phyloP scores from a whole-genome alignment of 2,797 vertebrate genomes.

The Schizopygopsis pylzovi region DNA sequence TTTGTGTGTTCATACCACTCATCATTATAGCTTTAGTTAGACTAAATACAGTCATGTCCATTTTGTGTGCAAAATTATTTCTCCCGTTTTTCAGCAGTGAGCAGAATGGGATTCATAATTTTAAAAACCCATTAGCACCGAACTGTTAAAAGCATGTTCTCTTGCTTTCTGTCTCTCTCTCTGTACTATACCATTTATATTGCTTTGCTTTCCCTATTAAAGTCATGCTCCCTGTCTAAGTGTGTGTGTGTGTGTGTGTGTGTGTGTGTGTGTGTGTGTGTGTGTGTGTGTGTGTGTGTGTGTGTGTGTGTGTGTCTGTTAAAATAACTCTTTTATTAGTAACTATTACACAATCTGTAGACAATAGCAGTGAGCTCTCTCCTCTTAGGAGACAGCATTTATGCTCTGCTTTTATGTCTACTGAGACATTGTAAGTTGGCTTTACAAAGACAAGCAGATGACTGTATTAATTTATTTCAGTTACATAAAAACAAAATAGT shows the following conservation, averaged over 20 bases:
- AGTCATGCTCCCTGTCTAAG: neutral
- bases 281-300: no score
- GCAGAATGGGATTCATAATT: constrained; percentile 6
- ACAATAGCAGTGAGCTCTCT: constrained; percentile 35
- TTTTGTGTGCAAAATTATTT: constrained; percentile 10
- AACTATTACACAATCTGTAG: constrained; percentile 23
- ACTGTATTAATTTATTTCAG: constrained; percentile 6
- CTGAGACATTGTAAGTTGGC: constrained; percentile 14
- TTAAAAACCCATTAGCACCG: constrained; percentile 42
- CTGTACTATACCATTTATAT: constrained; percentile 14
- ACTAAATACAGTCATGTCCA: neutral
- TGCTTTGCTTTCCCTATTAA: constrained; percentile 32
- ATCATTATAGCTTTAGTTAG: constrained; percentile 7
- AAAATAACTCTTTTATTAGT: constrained; percentile 25
- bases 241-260: neutral
- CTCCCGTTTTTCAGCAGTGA: constrained; percentile 8
- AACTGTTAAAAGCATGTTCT: constrained; percentile 33
- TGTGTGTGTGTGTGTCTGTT: no score
- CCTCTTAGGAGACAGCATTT: constrained; percentile 25
- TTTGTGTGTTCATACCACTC: neutral
- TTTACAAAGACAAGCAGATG: constrained; percentile 27
- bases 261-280: no score
- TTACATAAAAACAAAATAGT: neutral
- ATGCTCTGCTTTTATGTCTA: neutral
- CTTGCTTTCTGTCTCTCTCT: neutral